Evolutionary conservation across 2,113 vertebrate genomes (phyloP).

Genomic region (Pomatorhinus ruficollis): DNA sequence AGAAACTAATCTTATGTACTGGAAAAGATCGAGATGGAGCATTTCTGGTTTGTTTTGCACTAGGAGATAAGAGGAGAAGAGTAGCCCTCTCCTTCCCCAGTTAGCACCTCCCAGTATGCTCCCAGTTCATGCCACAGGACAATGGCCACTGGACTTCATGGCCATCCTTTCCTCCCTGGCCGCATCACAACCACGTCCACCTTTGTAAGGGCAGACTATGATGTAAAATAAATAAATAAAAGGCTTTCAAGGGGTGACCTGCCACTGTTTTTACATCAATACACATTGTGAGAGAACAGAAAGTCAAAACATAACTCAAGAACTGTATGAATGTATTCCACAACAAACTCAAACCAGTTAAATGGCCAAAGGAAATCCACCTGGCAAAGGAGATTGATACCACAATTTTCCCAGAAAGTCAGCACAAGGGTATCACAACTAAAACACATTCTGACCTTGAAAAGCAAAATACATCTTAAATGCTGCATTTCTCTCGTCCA

Average conservation of each 20-base stretch:
- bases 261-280: conserved; percentile 33
- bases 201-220: not conserved
- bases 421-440: not conserved
- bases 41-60: too few species aligned
- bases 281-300: not conserved
- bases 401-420: conserved; percentile 5
- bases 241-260: not conserved
- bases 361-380: not conserved
- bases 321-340: conserved; percentile 1
- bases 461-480: not conserved
- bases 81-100: not conserved
- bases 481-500: not conserved
- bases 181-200: not conserved
- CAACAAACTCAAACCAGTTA: conserved; percentile 29
- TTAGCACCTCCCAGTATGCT: not conserved
- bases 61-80: not conserved
- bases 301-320: conserved; percentile 41
- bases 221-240: not conserved
- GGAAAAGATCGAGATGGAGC: not conserved
- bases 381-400: not conserved
- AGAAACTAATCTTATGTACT: not conserved
- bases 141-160: not conserved
- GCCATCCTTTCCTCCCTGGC: not conserved
- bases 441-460: not conserved
- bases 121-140: not conserved